Evolutionary conservation across 2,113 vertebrate genomes (phyloP), one percentile per base, ranked within the genome.

Genomic region (Panthera uncia): DNA sequence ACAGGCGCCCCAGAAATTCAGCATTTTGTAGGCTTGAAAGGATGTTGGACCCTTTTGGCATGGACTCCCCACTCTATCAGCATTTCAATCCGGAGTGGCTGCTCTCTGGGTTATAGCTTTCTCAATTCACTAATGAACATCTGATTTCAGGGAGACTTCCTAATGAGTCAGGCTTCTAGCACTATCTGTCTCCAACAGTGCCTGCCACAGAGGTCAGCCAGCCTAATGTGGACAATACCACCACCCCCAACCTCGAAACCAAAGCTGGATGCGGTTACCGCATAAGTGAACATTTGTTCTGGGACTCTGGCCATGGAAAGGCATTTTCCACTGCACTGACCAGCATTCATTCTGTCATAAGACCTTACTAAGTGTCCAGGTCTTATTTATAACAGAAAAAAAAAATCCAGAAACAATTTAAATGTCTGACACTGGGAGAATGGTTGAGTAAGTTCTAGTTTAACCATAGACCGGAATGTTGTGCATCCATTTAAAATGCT

Each of bases 401-500:
- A 65, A 31, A 81, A 48, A 36, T 79, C 88, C 74, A 92, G 92
- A 84, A 97, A 78, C 57, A 66, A 89, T 93, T 94, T 83, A 81
- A 93, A 92, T 96, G 83, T 48, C 66, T 93, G 57, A 84, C 68
- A 87, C 9, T 76, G 19, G 80, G 79, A 79, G 76, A 95, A 94
- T 63, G 91, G 88, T 81, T 97, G 94, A 89, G 45, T 97, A 79
- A 97, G 97, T 94, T 94, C 91, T 90, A 65, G 61, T 73, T n/a
- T 91, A 97, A 85, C 80, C 31, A 3, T 27, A 84, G 50, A 78
- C 23, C 10, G 13, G 80, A 79, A 93, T 66, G 25, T 50, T 57
- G 65, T 41, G 23, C 5, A 16, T 96, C 94, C 96, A 85, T 97
- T 97, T 95, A 97, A 97, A 98, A 94, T 97, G 92, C 96, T 85